Base-by-base conservation (phyloP, 2,797 vertebrate species). In the Naso thynnoides region DNA sequence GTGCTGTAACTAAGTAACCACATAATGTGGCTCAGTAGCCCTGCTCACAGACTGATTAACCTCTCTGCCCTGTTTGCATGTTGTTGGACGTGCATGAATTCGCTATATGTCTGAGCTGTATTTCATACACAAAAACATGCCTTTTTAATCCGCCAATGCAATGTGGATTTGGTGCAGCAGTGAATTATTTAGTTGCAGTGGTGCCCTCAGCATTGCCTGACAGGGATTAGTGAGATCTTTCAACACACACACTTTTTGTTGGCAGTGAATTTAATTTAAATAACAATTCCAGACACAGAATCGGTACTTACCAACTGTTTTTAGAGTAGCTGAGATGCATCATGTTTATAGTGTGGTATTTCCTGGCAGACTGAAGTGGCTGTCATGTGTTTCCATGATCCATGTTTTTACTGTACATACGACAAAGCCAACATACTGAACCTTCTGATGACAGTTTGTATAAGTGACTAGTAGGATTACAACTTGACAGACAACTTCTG, bases 1-100 rank as follows among this genome's bases (percentile, higher is more conserved):
- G 90, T 74, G 69, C 88, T 88, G 90, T 91, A 91, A 91, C 91
- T 91, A 89, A 92, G 92, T 90, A 90, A 92, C 88, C 88, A 81
- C 87, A 91, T 89, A 89, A 91, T 90, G 86, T 78, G 85, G 76
- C 78, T 89, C 78, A 88, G 84, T 76, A 74, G 78, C 75, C 42
- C 78, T 71, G 79, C 78, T 87, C 83, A 74, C 72, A 54, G 39
- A 59, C 78, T 88, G 89, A 93, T 93, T 90, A 89, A 91, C 90
- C 70, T 74, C 27, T 31, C 23, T 42, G 74, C 65, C 78, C 4
- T 26, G 1, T 69, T 65, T 84, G 68, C 16, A 21, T 65, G 73
- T 70, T 69, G 72, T 79, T 69, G 79, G 66, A 74, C 76, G 73
- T 81, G 58, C 56, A 61, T 69, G 50, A 54, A 73, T 81, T 74